Percentiles rank a stretch among this genome's conserved stretches.
Evolutionary conservation across 2,113 vertebrate genomes (phyloP).

Genomic region (human): DNA sequence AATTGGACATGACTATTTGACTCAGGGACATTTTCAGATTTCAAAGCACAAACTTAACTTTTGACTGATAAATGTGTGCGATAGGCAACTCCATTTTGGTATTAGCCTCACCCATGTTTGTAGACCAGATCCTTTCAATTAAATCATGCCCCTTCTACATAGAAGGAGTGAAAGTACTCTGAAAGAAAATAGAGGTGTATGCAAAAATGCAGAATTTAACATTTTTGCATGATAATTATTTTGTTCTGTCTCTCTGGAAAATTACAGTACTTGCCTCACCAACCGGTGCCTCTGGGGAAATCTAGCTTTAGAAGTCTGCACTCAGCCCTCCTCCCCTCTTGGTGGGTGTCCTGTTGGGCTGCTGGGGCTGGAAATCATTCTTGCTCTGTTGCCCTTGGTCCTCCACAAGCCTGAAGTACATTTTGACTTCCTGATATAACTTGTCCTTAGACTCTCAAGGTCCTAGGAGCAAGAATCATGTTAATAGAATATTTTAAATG

Average conservation of each 20-base stretch:
- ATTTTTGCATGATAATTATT: not conserved
- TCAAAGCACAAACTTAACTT: not conserved
- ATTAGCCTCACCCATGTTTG: not conserved
- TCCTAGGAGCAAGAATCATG: not conserved
- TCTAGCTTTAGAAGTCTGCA: not conserved
- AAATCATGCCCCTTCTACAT: not conserved
- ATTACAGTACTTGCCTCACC: not conserved
- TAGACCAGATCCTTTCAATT: not conserved
- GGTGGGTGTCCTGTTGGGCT: fast-evolving
- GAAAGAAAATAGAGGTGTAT: not conserved
- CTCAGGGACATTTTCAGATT: not conserved
- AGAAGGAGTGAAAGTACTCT: not conserved
- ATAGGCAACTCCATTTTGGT: not conserved
- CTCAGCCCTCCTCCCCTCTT: not conserved
- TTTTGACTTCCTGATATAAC: not conserved
- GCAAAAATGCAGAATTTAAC: not conserved
- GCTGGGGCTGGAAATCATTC: not conserved
- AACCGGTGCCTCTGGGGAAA: not conserved
- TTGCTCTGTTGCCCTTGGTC: not conserved
- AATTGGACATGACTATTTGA: not conserved
- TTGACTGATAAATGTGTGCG: not conserved
- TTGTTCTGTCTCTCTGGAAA: not conserved
- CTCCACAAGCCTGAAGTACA: not conserved
- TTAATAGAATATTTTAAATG: not conserved
- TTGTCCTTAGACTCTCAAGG: not conserved